Conservation (phyloP, 2,113 vertebrate genomes). For the Ammodytes marinus region DNA sequence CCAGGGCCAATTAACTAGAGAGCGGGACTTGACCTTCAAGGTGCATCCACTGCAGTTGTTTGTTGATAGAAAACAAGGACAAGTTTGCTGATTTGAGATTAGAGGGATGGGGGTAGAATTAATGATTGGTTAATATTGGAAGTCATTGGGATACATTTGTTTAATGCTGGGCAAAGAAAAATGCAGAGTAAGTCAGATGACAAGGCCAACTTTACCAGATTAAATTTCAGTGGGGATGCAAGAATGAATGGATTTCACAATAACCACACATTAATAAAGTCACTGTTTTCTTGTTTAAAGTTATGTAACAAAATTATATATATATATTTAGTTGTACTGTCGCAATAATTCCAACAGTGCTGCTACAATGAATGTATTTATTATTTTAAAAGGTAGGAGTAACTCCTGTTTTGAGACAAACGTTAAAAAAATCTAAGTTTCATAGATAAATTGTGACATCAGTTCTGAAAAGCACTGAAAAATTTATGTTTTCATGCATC, state of each 20-base stretch:
- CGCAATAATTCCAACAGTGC: background rate
- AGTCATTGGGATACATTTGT: conserved; percentile 51
- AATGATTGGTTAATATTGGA: conserved; percentile 67
- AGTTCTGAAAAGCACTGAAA: conserved; percentile 23
- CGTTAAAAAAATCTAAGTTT: background rate
- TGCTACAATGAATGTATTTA: background rate
- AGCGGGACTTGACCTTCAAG: conserved; percentile 80
- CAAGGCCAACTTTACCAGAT: too few relatives aligned
- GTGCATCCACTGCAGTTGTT: conserved; percentile 74
- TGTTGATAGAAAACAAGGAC: conserved; percentile 74
- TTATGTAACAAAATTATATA: background rate
- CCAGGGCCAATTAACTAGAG: conserved; percentile 73
- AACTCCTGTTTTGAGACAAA: background rate
- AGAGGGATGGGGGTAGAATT: conserved; percentile 63
- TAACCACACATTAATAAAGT: too few relatives aligned
- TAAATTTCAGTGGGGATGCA: too few relatives aligned
- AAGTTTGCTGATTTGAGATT: conserved; percentile 76
- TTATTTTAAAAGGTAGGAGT: background rate
- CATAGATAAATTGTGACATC: conserved; percentile 25
- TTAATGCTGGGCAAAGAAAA: conserved; percentile 28
- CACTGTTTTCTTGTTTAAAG: background rate
- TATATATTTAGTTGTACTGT: background rate
- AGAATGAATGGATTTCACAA: too few relatives aligned
- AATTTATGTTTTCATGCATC: conserved; percentile 48
- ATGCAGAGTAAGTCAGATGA: background rate